These are phyloP conservation scores for Collichthys lucidus DNA, from an alignment of 2,113 vertebrate species.

Conservation along the genomic window DNA sequence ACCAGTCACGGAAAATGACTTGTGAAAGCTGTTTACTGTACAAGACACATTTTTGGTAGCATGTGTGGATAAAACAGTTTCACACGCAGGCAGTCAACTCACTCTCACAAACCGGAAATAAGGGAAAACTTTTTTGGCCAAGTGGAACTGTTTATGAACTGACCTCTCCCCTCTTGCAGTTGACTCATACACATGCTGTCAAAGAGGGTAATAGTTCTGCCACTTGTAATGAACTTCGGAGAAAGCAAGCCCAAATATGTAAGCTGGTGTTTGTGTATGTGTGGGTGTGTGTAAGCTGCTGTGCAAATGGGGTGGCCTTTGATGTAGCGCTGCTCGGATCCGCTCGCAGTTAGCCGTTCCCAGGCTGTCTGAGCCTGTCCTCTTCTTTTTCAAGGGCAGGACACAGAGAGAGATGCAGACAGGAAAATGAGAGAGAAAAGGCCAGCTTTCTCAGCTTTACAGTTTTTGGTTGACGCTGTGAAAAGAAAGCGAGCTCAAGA, in stretches of 20 bases:
- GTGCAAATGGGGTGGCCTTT: constrained; percentile 77
- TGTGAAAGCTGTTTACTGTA: constrained; percentile 48
- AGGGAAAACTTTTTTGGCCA: constrained; percentile 25
- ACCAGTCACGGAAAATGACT: constrained; percentile 49
- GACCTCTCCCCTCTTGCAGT: constrained; percentile 53
- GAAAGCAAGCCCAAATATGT: constrained; percentile 77
- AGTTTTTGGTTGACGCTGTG: constrained; percentile 29
- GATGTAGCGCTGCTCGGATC: constrained; percentile 75
- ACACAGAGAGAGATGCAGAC: constrained; percentile 43
- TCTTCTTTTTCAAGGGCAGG: constrained; percentile 75
- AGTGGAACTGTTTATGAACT: constrained; percentile 56
- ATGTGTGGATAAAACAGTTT: constrained; percentile 28
- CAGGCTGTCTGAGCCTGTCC: constrained; percentile 77
- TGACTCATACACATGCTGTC: constrained; percentile 62
- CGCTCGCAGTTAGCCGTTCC: constrained; percentile 73
- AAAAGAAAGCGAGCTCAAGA: constrained; percentile 37
- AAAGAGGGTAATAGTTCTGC: constrained; percentile 70
- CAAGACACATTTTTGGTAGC: constrained; percentile 21
- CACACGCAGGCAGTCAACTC: background rate
- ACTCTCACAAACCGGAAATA: constrained; percentile 3
- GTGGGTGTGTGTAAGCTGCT: constrained; percentile 80
- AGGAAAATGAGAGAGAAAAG: constrained; percentile 36
- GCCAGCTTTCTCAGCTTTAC: constrained; percentile 9
- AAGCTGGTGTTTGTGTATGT: constrained; percentile 77
- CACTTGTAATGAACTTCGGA: constrained; percentile 78